phyloP scores from a whole-genome alignment of 2,888 invertebrate genomes.

The Oxytorus armatus region DNA sequence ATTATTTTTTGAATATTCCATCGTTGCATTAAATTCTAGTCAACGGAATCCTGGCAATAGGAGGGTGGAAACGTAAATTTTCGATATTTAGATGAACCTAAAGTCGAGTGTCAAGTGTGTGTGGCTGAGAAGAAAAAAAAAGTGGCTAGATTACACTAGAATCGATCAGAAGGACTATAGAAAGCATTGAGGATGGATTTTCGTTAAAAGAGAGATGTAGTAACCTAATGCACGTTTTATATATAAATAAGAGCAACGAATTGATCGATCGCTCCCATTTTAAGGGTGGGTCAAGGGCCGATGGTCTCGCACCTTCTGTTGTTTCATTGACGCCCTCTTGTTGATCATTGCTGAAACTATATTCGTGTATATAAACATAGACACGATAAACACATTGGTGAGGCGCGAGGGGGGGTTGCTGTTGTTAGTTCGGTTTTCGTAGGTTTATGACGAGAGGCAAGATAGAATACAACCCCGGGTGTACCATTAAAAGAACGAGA shows the following conservation, averaged over 20 bases:
- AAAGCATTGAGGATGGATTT: conserved; percentile 32
- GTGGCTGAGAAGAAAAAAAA: conserved; percentile 13
- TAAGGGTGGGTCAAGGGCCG: conserved; percentile 44
- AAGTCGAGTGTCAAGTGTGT: background rate
- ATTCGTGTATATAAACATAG: conserved; percentile 25
- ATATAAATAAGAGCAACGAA: conserved; percentile 61
- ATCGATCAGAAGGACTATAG: background rate
- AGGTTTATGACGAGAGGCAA: conserved; percentile 25
- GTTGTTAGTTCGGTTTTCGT: conserved; percentile 37
- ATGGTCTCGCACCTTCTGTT: conserved; percentile 54
- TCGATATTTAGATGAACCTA: background rate
- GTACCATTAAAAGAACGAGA: conserved; percentile 82
- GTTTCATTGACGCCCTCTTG: conserved; percentile 69
- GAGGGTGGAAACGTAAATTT: conserved; percentile 13
- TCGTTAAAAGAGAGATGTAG: conserved; percentile 48
- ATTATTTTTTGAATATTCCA: conserved; percentile 8
- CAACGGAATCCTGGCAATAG: conserved; percentile 11
- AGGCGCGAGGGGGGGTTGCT: conserved; percentile 29
- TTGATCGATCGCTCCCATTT: conserved; percentile 76
- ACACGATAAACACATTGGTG: conserved; percentile 47
- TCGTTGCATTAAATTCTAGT: conserved; percentile 10
- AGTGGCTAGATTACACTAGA: conserved; percentile 22
- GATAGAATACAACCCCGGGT: conserved; percentile 76
- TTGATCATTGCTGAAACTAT: conserved; percentile 73
- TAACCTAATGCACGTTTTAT: conserved; percentile 4